Conservation (phyloP, 1,140 invertebrate genomes). For the Vanessa atalanta region DNA sequence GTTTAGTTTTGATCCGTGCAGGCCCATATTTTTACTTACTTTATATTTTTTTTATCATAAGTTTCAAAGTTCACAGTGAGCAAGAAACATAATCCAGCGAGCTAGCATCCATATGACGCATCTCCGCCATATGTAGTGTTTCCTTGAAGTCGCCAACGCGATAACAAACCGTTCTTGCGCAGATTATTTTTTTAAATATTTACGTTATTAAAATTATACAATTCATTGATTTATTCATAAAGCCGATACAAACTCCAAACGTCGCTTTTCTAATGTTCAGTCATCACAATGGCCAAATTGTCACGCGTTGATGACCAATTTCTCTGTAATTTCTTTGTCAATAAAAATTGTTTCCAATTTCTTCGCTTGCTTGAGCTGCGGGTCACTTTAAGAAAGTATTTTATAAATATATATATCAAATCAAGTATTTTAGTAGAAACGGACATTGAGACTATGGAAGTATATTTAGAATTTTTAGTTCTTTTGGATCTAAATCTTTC, state of each 20-base stretch:
- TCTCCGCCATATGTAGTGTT: conserved; percentile 69
- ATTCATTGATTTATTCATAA: conserved; percentile 13
- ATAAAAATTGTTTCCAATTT: too few species aligned
- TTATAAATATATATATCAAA: too few species aligned
- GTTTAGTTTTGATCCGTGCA: not conserved
- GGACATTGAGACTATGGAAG: not conserved
- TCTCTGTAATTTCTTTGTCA: too few species aligned
- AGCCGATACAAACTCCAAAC: not conserved
- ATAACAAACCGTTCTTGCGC: conserved; percentile 33
- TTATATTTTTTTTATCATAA: not conserved
- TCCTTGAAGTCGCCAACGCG: conserved; percentile 64
- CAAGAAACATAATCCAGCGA: conserved; percentile 23
- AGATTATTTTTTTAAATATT: conserved; percentile 17
- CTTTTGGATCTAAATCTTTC: not conserved
- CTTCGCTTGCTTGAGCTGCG: too few species aligned
- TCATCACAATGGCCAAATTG: too few species aligned
- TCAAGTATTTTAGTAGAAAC: too few species aligned
- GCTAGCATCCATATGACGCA: conserved; percentile 53
- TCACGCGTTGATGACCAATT: too few species aligned
- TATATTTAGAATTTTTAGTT: not conserved
- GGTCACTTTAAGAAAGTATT: too few species aligned
- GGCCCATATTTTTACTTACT: not conserved
- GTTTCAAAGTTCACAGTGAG: conserved; percentile 26
- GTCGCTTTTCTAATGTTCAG: not conserved
- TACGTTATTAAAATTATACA: not conserved